Conservation (phyloP, 1,140 invertebrate species). For the Lepidurus packardi region DNA sequence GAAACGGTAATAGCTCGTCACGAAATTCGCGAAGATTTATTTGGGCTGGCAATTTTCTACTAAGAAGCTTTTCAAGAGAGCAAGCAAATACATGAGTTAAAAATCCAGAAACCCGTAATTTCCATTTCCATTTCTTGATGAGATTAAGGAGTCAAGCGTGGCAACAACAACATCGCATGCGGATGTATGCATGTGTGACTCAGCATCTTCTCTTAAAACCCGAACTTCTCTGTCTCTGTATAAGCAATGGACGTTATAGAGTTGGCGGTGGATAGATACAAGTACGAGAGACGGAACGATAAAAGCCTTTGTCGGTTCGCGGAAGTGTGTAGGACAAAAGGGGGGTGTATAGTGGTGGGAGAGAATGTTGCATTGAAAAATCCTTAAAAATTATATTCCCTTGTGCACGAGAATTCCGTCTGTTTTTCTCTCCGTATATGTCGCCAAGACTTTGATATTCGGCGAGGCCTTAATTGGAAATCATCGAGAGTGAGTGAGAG, state of each 20-base stretch:
- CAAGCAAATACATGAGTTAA: not conserved
- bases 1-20: too few species aligned
- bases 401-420: too few species aligned
- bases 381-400: too few species aligned
- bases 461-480: too few species aligned
- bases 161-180: not conserved
- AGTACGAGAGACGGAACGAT: conserved; percentile 1
- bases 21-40: not conserved
- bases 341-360: not conserved
- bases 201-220: not conserved
- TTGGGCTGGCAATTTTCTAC: not conserved
- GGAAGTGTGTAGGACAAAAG: not conserved
- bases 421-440: too few species aligned
- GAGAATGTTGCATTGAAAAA: not conserved
- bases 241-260: not conserved
- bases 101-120: not conserved
- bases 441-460: too few species aligned
- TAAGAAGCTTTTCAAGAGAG: not conserved
- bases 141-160: conserved; percentile 1
- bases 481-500: too few species aligned
- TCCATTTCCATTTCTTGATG: conserved; percentile 10
- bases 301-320: not conserved
- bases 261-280: not conserved
- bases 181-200: conserved; percentile 12
- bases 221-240: not conserved